phyloP scores from a whole-genome alignment of 2,797 vertebrate genomes.

The Steatocranus sp. region DNA sequence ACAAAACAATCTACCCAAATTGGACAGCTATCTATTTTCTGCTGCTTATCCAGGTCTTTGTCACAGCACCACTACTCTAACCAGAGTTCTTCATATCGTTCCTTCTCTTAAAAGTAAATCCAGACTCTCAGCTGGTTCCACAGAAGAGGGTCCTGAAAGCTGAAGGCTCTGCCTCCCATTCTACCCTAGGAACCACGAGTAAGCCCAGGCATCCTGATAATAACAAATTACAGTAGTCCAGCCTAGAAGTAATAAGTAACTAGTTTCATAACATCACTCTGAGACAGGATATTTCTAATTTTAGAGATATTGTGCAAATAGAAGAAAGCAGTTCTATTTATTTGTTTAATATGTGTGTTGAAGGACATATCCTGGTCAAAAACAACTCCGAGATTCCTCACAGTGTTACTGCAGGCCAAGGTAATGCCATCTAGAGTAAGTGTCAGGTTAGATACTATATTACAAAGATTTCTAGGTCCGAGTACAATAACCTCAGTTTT shows the following conservation, averaged over 20 bases:
- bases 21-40: neutral
- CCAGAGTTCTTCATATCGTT: neutral
- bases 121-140: neutral
- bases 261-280: neutral
- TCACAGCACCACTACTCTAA: neutral
- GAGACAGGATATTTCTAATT: rapidly evolving
- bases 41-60: neutral
- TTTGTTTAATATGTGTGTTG: neutral
- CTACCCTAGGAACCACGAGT: rapidly evolving
- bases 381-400: neutral
- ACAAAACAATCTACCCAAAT: neutral
- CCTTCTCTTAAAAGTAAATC: neutral
- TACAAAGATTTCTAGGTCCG: too few relatives aligned
- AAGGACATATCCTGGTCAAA: neutral
- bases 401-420: neutral
- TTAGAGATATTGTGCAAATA: neutral
- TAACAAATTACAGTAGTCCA: neutral
- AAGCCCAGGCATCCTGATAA: neutral
- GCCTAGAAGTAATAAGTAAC: neutral
- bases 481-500: neutral
- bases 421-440: rapidly evolving
- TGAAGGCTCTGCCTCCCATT: neutral
- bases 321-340: neutral
- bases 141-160: neutral
- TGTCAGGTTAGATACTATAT: rapidly evolving